These are phyloP conservation scores for Bombylius major DNA, from an alignment of 2,888 invertebrate species.

Conservation along the genomic window DNA sequence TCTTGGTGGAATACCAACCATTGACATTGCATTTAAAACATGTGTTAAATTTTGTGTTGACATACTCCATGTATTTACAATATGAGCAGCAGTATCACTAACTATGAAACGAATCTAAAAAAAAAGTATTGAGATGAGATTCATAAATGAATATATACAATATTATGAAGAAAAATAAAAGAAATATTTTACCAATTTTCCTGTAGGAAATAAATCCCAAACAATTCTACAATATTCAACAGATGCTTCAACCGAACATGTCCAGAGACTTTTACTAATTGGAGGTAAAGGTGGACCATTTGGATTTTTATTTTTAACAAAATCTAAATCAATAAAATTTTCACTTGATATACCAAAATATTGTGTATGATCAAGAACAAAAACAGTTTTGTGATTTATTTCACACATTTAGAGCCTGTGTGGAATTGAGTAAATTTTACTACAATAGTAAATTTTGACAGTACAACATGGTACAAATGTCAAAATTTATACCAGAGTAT, in stretches of 20 bases:
- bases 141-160: neutral
- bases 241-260: conserved; percentile 87
- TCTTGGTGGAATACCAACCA: conserved; percentile 65
- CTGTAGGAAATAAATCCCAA: conserved; percentile 91
- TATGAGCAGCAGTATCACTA: conserved; percentile 73
- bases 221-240: conserved; percentile 94
- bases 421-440: too few species aligned
- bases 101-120: conserved; percentile 71
- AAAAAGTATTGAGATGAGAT: conserved; percentile 6
- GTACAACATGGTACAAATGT: too few species aligned
- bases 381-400: conserved; percentile 85
- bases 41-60: conserved; percentile 76
- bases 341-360: conserved; percentile 62
- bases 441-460: too few species aligned
- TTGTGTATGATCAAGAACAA: conserved; percentile 88
- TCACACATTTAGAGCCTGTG: conserved; percentile 16
- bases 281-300: conserved; percentile 67
- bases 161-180: neutral
- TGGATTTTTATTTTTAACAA: conserved; percentile 44
- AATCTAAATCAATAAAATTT: conserved; percentile 32
- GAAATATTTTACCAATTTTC: conserved; percentile 54
- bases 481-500: too few species aligned
- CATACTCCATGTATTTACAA: conserved; percentile 72
- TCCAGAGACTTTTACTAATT: conserved; percentile 90
- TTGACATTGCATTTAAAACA: conserved; percentile 72